Base-by-base conservation (phyloP, 1,140 invertebrate species). In the Drosophila simulans region DNA sequence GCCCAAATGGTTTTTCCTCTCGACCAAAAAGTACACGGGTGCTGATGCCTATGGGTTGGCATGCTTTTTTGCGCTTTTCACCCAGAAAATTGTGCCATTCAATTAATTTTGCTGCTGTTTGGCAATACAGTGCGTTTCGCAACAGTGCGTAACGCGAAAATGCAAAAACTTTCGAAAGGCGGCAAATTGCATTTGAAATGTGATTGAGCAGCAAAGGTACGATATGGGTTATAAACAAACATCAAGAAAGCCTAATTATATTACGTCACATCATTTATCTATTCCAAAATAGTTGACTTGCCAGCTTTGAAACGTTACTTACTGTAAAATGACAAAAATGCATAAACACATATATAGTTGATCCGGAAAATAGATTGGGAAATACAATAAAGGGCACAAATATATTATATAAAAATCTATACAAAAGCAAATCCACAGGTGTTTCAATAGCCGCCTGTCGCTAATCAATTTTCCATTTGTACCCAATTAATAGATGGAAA, bases 71-170 rank as follows among this genome's bases (percentile, higher is more conserved):
- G 40, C 71, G 56, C 57, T 57, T 85, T 68, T 74, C 57, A 49
- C 25, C 45, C 62, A 59, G 63, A 68, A 74, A 64, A 80, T 85
- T 85, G 77, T 80, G 77, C 63, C 77, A 86, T 86, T 86, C 81
- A 77, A 84, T 84, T 84, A 81, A 84, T 84, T 83, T 71, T 46
- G 80, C 57, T 83, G 75, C 60, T 64, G 77, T 57, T 51, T 60
- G 53, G 35, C n/a, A 20, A 20, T 69, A 70, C 64, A 70, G 68
- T 70, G 66, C 64, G 66, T 69, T 68, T 55, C 66, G 8, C 68
- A 74, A 74, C 52, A 69, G 52, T 69, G 64, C 40, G 54, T 5
- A 13, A 20, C 25, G 1, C 17, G 8, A 35, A 20, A n/a, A 17
- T 42, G 8, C 8, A 3, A 13, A 20, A 22, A 46, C 5, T 8